These are phyloP conservation scores for Oegoconia quadripuncta DNA, from an alignment of 2,888 invertebrate genomes.

Conservation along the genomic window DNA sequence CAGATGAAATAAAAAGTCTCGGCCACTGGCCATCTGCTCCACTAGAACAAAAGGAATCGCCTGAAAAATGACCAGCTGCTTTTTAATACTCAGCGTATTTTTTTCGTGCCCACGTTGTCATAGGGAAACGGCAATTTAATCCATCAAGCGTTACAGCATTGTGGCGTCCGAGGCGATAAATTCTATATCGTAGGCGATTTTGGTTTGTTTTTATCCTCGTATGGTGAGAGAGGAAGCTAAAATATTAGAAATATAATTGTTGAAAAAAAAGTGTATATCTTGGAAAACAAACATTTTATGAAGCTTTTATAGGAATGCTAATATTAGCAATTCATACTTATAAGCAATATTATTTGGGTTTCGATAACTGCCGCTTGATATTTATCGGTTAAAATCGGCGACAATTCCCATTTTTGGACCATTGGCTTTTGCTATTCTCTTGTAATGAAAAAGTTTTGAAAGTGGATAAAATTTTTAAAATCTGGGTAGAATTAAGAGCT, in stretches of 20 bases:
- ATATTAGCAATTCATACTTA: too few species aligned
- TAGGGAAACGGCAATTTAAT: constrained; percentile 79
- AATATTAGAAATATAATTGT: constrained; percentile 16
- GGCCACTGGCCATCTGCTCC: constrained; percentile 51
- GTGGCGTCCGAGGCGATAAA: constrained; percentile 69
- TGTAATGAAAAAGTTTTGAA: too few species aligned
- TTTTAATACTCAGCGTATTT: constrained; percentile 75
- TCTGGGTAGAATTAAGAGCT: neutral
- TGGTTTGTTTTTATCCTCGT: constrained; percentile 66
- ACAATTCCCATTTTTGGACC: too few species aligned
- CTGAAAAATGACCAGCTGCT: constrained; percentile 79
- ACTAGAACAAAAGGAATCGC: constrained; percentile 74
- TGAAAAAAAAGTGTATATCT: neutral
- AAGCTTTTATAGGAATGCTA: too few species aligned
- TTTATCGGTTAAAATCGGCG: too few species aligned
- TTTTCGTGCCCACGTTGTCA: constrained; percentile 77
- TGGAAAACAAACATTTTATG: neutral
- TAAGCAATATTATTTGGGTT: too few species aligned
- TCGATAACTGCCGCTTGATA: too few species aligned
- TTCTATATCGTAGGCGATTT: constrained; percentile 70
- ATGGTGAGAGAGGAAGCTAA: constrained; percentile 49
- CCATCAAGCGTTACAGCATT: constrained; percentile 69
- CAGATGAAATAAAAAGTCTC: constrained; percentile 33
- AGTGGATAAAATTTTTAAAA: too few species aligned
- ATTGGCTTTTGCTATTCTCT: too few species aligned